Percentiles rank a stretch among this genome's conserved stretches.
Evolutionary conservation across 2,113 vertebrate species (phyloP).

Genomic region (Panthera tigris): DNA sequence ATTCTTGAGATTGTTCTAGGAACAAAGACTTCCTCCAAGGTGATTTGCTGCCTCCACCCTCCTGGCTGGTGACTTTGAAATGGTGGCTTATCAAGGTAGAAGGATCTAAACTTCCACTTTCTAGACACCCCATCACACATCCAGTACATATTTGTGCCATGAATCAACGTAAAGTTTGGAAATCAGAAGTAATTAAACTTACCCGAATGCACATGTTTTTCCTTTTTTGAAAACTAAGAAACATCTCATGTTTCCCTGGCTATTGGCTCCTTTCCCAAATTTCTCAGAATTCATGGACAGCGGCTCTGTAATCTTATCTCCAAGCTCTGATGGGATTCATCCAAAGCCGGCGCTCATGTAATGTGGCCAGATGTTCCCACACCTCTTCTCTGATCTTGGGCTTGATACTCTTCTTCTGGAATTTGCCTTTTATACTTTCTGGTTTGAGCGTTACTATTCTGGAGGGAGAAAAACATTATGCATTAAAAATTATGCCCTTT

Average conservation of each 20-base stretch:
- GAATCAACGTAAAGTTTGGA: slow-evolving; percentile 44
- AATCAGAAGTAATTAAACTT: slow-evolving; percentile 45
- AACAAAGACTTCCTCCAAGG: not conserved
- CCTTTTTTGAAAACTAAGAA: slow-evolving; percentile 49
- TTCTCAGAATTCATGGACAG: slow-evolving; percentile 55
- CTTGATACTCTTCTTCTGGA: slow-evolving; percentile 37
- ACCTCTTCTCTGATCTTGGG: not conserved
- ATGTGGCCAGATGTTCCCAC: not conserved
- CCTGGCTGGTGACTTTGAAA: slow-evolving; percentile 39
- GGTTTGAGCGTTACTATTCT: not conserved
- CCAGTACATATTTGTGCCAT: not conserved
- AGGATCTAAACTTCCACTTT: slow-evolving; percentile 32
- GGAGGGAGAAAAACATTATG: not conserved
- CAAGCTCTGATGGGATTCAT: not conserved
- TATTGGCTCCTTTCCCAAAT: slow-evolving; percentile 41
- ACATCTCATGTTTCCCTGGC: slow-evolving; percentile 39
- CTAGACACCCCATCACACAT: slow-evolving; percentile 36
- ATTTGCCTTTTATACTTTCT: slow-evolving; percentile 24
- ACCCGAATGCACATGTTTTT: slow-evolving; percentile 32
- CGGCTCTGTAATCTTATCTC: not conserved
- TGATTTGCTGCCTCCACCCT: not conserved
- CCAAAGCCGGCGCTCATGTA: not conserved
- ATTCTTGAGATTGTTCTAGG: not conserved
- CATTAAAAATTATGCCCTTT: not conserved
- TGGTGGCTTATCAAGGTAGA: slow-evolving; percentile 15